These are phyloP conservation scores for Onychorhynchus coronatus DNA, from an alignment of 2,113 vertebrate species.

Conservation along the genomic window DNA sequence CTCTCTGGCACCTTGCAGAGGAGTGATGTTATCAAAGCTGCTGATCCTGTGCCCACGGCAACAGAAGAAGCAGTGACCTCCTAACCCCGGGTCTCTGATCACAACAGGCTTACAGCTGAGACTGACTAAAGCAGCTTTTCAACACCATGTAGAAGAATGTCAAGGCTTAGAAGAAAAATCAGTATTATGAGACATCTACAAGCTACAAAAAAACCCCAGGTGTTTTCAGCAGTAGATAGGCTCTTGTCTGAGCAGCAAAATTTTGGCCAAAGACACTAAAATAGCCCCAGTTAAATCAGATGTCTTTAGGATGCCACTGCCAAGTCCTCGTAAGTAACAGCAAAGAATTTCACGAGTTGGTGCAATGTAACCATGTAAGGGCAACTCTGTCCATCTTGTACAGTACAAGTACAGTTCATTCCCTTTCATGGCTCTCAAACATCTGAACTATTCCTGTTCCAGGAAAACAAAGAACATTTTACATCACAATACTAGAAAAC, in stretches of 20 bases:
- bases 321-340: slow-evolving; percentile 48
- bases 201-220: not conserved
- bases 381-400: slow-evolving; percentile 53
- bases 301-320: slow-evolving; percentile 54
- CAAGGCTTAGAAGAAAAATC: not conserved
- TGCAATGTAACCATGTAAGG: slow-evolving; percentile 75
- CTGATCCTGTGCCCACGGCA: not conserved
- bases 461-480: slow-evolving; percentile 46
- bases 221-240: not conserved
- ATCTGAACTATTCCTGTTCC: slow-evolving; percentile 64
- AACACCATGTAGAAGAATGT: not conserved
- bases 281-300: slow-evolving; percentile 36
- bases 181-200: not conserved
- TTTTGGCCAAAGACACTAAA: slow-evolving; percentile 32
- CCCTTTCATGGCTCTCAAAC: slow-evolving; percentile 70
- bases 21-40: not conserved
- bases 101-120: not conserved
- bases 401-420: slow-evolving; percentile 57
- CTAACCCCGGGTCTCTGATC: not conserved
- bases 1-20: not conserved
- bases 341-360: slow-evolving; percentile 68
- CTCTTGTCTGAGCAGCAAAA: not conserved
- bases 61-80: not conserved
- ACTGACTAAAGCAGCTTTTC: not conserved
- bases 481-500: slow-evolving; percentile 39